These are phyloP conservation scores for Tapirus indicus DNA, from an alignment of 2,797 vertebrate species.

Conservation along the genomic window DNA sequence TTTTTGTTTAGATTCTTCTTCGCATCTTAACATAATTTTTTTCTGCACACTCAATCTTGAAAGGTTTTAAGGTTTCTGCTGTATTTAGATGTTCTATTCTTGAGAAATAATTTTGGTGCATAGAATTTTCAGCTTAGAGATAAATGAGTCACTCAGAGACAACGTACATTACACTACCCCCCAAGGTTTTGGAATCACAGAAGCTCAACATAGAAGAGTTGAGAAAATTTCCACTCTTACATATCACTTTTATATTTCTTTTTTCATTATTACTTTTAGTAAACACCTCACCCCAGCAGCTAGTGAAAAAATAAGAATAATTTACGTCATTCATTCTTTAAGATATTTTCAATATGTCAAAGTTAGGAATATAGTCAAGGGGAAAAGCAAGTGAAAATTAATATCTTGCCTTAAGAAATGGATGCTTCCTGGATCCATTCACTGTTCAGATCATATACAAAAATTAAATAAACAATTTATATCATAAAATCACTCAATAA, in stretches of 20 bases:
- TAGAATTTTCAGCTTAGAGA: neutral
- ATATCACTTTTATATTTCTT: neutral
- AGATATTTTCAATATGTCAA: neutral
- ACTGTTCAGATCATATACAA: neutral
- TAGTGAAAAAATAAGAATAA: neutral
- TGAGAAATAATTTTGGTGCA: neutral
- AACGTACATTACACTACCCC: neutral
- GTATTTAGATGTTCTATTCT: neutral
- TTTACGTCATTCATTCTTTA: neutral
- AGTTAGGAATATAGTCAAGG: neutral
- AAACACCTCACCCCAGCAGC: neutral
- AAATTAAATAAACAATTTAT: neutral
- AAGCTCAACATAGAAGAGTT: neutral
- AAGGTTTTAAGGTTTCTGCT: neutral
- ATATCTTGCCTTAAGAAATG: neutral
- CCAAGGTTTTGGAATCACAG: neutral
- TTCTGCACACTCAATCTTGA: neutral
- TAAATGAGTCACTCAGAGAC: neutral
- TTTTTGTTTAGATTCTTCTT: constrained; percentile 59
- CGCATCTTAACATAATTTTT: neutral
- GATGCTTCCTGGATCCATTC: neutral
- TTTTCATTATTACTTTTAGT: neutral
- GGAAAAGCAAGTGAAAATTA: neutral
- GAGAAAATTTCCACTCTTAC: neutral
- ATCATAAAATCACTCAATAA: neutral